Evolutionary conservation across 2,797 vertebrate species (phyloP), one percentile per base, ranked within the genome.

Genomic region (Neosilurus hyrtlii): DNA sequence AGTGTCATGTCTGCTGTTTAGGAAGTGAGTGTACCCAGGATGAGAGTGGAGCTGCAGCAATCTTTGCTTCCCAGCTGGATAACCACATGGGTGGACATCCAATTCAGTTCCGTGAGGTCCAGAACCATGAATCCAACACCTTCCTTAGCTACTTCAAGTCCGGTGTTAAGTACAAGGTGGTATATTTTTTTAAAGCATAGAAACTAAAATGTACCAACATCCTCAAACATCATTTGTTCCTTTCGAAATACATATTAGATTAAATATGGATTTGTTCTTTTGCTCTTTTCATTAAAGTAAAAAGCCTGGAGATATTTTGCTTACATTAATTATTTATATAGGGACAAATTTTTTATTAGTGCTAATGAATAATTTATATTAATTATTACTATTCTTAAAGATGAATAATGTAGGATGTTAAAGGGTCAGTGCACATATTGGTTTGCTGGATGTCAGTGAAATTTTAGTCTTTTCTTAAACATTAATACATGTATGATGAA

Each of bases 121-220:
- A 99, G 90, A 91, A 92, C 81, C 87, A 94, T 0, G 98, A 99
- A 90, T 99, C 97, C 0, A 0, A 88, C 22, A 89, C 87, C 26
- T 99, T 99, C 90, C 84, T 93, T 1, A 90, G 95, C 9, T 97
- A 97, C 93, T 99, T 99, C 93, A 97, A 94, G 87, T 89, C 91
- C 0, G 96, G 96, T 85, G 87, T 99, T 86, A 96, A 93, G 87
- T 99, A 99, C 92, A 95, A 95, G 95, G 98, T 94, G 54, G 88
- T 14, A 49, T 35, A 72, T 81, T 14, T 72, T 7, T 62, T 62
- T 62, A 59, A 30, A 49, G 9, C 37, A 51, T 77, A 6, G 3
- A 16, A 77, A 49, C 37, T 49, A 16, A 77, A 26, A 59, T 61
- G 11, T 61, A 59, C 54, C 26, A 59, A 1, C 26, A 74, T 35